Percentiles rank a stretch among this genome's conserved stretches.
phyloP scores from a whole-genome alignment of 2,113 vertebrate genomes.

The Zosterops japonicus region DNA sequence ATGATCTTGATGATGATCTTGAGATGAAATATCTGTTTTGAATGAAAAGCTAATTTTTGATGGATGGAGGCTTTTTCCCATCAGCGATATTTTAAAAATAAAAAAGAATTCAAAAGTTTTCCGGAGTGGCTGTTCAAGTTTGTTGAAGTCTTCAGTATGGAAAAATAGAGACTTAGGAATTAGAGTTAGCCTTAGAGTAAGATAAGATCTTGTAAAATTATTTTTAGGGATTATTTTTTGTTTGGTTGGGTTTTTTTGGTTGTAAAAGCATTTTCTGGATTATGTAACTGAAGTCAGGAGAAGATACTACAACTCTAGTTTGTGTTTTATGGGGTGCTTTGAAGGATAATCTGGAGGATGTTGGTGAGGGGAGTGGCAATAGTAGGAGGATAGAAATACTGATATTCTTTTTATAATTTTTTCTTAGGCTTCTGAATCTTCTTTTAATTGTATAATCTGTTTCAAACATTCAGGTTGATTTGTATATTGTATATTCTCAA shows the following conservation, averaged over 20 bases:
- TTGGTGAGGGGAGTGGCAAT: background rate
- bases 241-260: background rate
- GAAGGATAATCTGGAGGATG: background rate
- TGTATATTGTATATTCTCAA: background rate
- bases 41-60: slow-evolving; percentile 1
- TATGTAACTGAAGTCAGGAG: background rate
- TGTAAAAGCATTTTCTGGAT: background rate
- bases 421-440: background rate
- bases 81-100: slow-evolving; percentile 41
- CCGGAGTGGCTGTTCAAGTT: background rate
- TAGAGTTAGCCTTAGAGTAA: slow-evolving; percentile 1
- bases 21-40: background rate
- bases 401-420: rapidly evolving
- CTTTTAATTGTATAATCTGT: background rate
- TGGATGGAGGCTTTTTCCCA: background rate
- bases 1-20: too few relatives aligned
- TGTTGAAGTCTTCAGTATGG: slow-evolving; percentile 26
- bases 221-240: background rate
- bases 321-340: background rate
- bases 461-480: background rate
- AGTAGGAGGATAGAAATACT: background rate
- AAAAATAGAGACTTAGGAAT: slow-evolving; percentile 6
- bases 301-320: background rate
- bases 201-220: background rate
- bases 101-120: slow-evolving; percentile 31